A percentile compares a stretch with the other conserved stretches of the same genome.
Evolutionary conservation across 2,797 vertebrate genomes (phyloP).

Genomic region (Tragelaphus oryx): DNA sequence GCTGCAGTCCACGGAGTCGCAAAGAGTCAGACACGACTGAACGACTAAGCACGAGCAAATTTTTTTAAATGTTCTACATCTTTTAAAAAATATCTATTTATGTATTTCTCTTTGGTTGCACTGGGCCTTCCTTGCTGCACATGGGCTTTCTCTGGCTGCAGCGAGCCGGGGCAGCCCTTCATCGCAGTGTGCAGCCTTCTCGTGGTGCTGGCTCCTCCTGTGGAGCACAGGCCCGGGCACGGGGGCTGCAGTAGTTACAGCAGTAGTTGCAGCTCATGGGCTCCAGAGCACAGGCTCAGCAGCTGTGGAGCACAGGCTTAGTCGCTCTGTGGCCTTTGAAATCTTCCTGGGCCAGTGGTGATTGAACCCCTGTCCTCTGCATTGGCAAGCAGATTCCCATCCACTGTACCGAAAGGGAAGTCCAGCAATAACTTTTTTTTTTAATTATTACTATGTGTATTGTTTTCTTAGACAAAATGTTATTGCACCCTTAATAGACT

Average conservation of each 20-base stretch:
- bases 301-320: fast-evolving
- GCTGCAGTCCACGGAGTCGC: neutral
- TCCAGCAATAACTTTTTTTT: neutral
- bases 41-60: neutral
- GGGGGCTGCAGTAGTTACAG: neutral
- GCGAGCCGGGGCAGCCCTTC: fast-evolving
- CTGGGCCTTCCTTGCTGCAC: neutral
- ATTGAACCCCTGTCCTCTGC: neutral
- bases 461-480: neutral
- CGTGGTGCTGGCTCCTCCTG: fast-evolving
- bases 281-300: neutral
- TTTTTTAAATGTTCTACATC: fast-evolving
- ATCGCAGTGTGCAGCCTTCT: fast-evolving
- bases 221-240: neutral
- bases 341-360: neutral
- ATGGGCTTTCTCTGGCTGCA: neutral
- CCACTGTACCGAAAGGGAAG: neutral
- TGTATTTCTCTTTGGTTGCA: fast-evolving
- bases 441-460: neutral
- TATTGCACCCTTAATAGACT: neutral
- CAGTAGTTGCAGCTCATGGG: fast-evolving
- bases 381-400: neutral
- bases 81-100: neutral
- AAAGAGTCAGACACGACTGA: neutral
- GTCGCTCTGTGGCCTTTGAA: neutral